phyloP scores from a whole-genome alignment of 2,888 invertebrate species.

The Petrolisthes cinctipes region DNA sequence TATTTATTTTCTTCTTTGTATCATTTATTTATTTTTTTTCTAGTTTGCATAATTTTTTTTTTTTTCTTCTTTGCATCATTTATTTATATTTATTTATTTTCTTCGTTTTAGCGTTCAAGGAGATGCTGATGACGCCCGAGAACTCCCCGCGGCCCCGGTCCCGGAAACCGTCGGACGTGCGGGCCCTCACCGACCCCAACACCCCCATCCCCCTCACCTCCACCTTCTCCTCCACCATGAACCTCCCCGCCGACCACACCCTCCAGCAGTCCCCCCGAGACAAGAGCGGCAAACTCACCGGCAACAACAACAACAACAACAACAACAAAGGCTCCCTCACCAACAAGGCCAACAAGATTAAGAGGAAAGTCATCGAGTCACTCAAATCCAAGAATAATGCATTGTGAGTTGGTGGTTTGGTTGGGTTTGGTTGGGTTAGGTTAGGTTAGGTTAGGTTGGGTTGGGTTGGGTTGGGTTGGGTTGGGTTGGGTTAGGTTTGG shows the following conservation, averaged over 20 bases:
- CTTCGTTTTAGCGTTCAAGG: slow-evolving; percentile 74
- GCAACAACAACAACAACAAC: slow-evolving; percentile 35
- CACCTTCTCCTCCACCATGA: slow-evolving; percentile 57
- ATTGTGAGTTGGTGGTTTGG: slow-evolving; percentile 8
- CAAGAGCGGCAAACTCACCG: slow-evolving; percentile 27
- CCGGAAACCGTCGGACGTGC: slow-evolving; percentile 76
- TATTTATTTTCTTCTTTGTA: too few relatives aligned
- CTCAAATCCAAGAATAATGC: slow-evolving; percentile 84
- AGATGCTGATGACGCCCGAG: slow-evolving; percentile 82
- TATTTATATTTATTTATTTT: slow-evolving; percentile 5
- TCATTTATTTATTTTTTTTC: too few relatives aligned
- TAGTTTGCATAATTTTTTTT: too few relatives aligned
- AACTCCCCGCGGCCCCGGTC: slow-evolving; percentile 84
- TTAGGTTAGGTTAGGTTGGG: too few relatives aligned
- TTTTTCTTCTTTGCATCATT: background rate
- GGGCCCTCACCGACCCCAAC: slow-evolving; percentile 43
- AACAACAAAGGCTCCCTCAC: slow-evolving; percentile 78
- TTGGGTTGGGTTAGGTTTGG: too few relatives aligned
- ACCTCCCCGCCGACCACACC: slow-evolving; percentile 45
- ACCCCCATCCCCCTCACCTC: slow-evolving; percentile 57
- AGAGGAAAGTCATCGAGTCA: slow-evolving; percentile 89
- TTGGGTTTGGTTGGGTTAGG: too few relatives aligned
- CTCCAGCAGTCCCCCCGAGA: slow-evolving; percentile 53
- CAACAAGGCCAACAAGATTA: slow-evolving; percentile 81
- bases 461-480: too few relatives aligned